Percentiles rank a stretch among this genome's conserved stretches.
Evolutionary conservation across 2,113 vertebrate species (phyloP).

Genomic region (Odobenus rosmarus): DNA sequence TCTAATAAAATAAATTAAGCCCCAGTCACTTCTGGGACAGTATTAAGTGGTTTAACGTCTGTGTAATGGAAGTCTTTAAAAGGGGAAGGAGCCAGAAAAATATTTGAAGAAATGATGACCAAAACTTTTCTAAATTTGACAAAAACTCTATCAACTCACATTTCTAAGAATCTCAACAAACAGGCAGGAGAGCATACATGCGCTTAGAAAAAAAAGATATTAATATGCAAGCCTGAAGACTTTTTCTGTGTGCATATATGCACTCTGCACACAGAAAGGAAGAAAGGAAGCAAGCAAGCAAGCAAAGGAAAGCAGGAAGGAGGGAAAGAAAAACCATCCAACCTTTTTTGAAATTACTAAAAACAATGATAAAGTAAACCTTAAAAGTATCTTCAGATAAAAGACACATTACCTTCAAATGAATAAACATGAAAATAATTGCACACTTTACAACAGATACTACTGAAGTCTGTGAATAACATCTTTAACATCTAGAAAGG

Average conservation of each 20-base stretch:
- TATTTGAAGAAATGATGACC: neutral
- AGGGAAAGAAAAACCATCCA: neutral
- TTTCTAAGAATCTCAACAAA: neutral
- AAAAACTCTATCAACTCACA: neutral
- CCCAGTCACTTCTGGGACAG: neutral
- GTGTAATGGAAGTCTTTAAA: neutral
- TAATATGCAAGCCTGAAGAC: neutral
- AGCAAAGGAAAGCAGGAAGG: neutral
- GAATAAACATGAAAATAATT: neutral
- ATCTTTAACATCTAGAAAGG: neutral
- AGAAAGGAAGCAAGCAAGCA: neutral
- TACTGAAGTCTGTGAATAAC: neutral
- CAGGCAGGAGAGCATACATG: neutral
- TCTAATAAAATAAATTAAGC: neutral
- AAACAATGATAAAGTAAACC: neutral
- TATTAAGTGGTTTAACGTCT: neutral
- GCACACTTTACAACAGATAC: neutral
- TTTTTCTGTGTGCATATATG: neutral
- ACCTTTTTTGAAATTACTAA: neutral
- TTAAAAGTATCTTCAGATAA: neutral
- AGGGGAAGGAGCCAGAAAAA: neutral
- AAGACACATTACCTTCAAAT: neutral
- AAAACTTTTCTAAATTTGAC: neutral
- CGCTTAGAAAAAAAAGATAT: neutral
- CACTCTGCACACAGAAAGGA: neutral